Conservation (phyloP, 2,113 vertebrate genomes). For the Oryzias curvinotus region DNA sequence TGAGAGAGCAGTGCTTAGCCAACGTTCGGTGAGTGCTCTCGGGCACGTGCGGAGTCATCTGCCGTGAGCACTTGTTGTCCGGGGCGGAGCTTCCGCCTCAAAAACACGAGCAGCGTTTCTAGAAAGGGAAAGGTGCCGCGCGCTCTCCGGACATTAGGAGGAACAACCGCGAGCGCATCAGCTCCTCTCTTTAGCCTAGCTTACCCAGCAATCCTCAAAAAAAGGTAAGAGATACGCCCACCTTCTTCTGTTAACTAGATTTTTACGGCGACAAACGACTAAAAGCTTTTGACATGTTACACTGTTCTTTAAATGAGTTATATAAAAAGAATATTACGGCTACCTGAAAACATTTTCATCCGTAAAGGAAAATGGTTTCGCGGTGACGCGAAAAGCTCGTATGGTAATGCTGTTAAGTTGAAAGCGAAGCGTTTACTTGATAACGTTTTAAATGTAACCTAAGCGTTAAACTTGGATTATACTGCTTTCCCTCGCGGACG, state of each 20-base stretch:
- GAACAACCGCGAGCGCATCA: not conserved
- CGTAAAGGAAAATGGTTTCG: no score
- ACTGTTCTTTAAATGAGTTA: no score
- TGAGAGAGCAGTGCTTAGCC: conserved; percentile 7
- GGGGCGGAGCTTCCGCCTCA: conserved; percentile 13
- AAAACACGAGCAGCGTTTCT: conserved; percentile 4
- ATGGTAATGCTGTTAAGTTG: no score
- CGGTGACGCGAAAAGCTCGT: no score
- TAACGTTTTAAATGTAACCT: no score
- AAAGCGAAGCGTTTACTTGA: no score
- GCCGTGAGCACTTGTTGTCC: conserved; percentile 25
- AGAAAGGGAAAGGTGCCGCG: not conserved
- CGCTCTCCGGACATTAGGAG: not conserved
- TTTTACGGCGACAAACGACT: no score
- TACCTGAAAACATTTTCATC: no score
- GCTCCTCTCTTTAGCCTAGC: not conserved
- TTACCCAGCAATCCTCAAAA: not conserved
- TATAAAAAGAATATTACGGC: no score
- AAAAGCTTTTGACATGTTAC: no score
- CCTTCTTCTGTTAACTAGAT: not conserved
- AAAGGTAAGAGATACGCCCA: conserved; percentile 1
- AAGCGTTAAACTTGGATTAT: no score
- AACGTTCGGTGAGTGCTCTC: conserved; percentile 6
- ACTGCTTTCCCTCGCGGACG: no score
- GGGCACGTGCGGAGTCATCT: conserved; percentile 64